Percentiles rank a stretch among this genome's conserved stretches.
These are phyloP conservation scores for Cecidostiba fungosa DNA, from an alignment of 2,888 invertebrate species.

Conservation along the genomic window DNA sequence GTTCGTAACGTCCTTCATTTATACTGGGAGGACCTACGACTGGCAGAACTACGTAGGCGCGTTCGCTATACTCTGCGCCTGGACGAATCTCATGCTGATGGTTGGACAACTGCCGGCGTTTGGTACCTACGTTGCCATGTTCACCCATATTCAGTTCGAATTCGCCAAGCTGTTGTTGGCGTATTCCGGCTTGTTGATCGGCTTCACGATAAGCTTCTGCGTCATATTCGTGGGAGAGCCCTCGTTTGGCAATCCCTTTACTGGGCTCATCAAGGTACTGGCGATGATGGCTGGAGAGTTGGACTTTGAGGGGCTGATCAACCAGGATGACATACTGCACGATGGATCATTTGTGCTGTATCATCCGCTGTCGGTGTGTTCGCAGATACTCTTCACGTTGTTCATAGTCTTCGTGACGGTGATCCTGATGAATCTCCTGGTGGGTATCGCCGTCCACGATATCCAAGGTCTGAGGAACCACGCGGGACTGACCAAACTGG, in stretches of 20 bases:
- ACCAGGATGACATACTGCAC: constrained; percentile 70
- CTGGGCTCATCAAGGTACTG: constrained; percentile 77
- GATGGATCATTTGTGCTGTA: constrained; percentile 75
- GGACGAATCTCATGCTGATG: constrained; percentile 80
- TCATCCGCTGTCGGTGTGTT: constrained; percentile 76
- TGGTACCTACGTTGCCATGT: constrained; percentile 81
- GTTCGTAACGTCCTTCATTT: constrained; percentile 77
- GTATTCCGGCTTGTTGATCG: constrained; percentile 79
- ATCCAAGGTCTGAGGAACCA: constrained; percentile 81
- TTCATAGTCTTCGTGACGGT: constrained; percentile 79
- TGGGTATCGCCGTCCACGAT: constrained; percentile 80
- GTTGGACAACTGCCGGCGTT: constrained; percentile 81
- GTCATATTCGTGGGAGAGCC: constrained; percentile 78
- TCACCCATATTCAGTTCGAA: constrained; percentile 79
- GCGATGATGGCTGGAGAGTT: constrained; percentile 80
- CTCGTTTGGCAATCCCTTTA: constrained; percentile 77
- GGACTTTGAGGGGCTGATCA: constrained; percentile 77
- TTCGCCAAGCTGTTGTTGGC: constrained; percentile 79
- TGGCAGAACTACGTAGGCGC: constrained; percentile 80
- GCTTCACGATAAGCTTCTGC: constrained; percentile 80
- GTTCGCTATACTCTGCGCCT: constrained; percentile 79
- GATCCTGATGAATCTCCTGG: constrained; percentile 78
- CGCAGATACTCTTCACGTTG: constrained; percentile 77
- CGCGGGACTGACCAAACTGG: constrained; percentile 80
- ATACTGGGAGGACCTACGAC: constrained; percentile 76